These are phyloP conservation scores for Cyclophora punctaria DNA, from an alignment of 2,888 invertebrate species.

Conservation along the genomic window DNA sequence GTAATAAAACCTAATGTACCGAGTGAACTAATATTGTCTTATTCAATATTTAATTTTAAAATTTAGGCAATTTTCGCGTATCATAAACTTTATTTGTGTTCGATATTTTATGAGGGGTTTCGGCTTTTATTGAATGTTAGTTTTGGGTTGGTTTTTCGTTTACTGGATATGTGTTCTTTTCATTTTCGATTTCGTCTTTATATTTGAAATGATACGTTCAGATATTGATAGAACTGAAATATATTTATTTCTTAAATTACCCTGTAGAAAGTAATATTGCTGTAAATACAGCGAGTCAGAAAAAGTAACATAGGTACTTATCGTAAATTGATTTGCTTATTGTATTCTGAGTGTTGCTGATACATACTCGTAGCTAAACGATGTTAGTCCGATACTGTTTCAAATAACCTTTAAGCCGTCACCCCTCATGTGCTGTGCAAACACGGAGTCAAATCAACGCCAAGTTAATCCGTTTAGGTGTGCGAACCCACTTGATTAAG, in stretches of 20 bases:
- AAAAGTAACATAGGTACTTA: conserved; percentile 4
- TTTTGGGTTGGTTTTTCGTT: not conserved
- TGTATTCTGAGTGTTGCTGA: not conserved
- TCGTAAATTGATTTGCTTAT: not conserved
- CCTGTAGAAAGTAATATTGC: not conserved
- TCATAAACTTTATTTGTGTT: conserved; percentile 55
- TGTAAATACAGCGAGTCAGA: conserved; percentile 2
- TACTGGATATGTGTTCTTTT: no score
- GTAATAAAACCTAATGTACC: conserved; percentile 73
- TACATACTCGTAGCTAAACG: conserved; percentile 21
- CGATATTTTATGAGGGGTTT: no score
- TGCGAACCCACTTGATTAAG: conserved; percentile 75
- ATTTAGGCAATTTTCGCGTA: conserved; percentile 59
- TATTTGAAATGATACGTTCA: no score
- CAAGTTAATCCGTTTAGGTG: conserved; percentile 75
- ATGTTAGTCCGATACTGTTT: conserved; percentile 52
- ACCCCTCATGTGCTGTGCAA: conserved; percentile 61
- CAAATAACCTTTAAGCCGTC: conserved; percentile 56
- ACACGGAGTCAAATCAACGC: conserved; percentile 73
- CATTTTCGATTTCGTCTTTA: no score
- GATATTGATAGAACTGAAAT: no score
- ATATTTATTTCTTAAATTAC: no score
- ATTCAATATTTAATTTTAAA: conserved; percentile 71
- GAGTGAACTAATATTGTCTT: conserved; percentile 75
- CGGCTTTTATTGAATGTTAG: conserved; percentile 5